Base-by-base conservation (phyloP, 2,888 invertebrate genomes). In the Erynnis tages region DNA sequence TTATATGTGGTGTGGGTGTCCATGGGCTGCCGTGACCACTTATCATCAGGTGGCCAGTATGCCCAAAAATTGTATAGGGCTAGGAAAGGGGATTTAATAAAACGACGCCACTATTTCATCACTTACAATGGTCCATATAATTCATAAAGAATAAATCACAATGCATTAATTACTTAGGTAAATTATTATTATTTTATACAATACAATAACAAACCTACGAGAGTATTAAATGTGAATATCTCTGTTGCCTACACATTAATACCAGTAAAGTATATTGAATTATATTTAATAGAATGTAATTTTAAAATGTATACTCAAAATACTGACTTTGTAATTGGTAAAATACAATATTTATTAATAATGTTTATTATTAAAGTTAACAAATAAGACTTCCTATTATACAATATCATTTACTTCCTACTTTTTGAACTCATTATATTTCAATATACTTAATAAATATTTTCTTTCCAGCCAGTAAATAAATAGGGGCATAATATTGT, bases 71-170 rank as follows among this genome's bases (percentile, higher is more conserved):
- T n/a, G n/a, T n/a, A n/a, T n/a, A n/a, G n/a, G n/a, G n/a, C n/a
- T n/a, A n/a, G n/a, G n/a, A n/a, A n/a, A n/a, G 3, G 0, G 10
- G 4, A 23, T 4, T 21, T 54, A 75, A 65, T 66, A 60, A 77
- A 78, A 75, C 63, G 60, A 55, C 62, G 53, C 49, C 47, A 58
- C 61, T 54, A 55, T 62, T 68, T 79, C 68, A 78, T 65, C 60
- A 62, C 59, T 77, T 80, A 79, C 77, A 83, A 84, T 87, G 86
- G 86, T 86, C 87, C 86, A 82, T 86, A 79, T 82, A 83, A 82
- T 83, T 80, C 76, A 83, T 79, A 82, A 73, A 82, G 80, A 79
- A 75, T 82, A 83, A 84, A 86, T 86, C 87, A 86, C 87, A 86
- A 81, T 85, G 77, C 71, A 79, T 79, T 83, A 79, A 70, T 79